phyloP scores from a whole-genome alignment of 2,888 invertebrate species.

The Archaeoteleia sp. region DNA sequence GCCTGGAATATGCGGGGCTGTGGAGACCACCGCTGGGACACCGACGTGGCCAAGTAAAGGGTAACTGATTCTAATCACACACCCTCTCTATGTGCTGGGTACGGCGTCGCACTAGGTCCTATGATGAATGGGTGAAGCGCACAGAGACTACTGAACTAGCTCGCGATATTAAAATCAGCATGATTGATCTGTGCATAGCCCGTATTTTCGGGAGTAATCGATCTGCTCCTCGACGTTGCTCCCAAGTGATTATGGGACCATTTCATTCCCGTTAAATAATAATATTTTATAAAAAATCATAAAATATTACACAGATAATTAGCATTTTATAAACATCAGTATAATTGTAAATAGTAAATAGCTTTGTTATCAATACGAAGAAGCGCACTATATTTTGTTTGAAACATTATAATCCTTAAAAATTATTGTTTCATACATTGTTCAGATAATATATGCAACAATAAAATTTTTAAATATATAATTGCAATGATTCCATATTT shows the following conservation, averaged over 20 bases:
- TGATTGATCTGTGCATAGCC: constrained; percentile 65
- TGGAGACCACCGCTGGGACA: constrained; percentile 61
- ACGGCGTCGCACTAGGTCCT: constrained; percentile 58
- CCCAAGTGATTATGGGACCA: constrained; percentile 32
- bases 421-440: no score
- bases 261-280: constrained; percentile 17
- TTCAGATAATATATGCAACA: no score
- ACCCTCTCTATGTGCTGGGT: constrained; percentile 61
- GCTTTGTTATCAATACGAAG: no score
- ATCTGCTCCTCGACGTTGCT: constrained; percentile 40
- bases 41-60: constrained; percentile 69
- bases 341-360: no score
- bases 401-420: no score
- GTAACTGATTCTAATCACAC: constrained; percentile 74
- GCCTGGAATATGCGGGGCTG: constrained; percentile 71
- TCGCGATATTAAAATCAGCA: constrained; percentile 69
- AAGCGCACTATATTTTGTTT: no score
- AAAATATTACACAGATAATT: no score
- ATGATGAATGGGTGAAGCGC: constrained; percentile 72
- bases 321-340: no score
- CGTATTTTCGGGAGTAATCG: constrained; percentile 50
- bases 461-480: no score
- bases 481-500: no score
- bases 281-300: not conserved
- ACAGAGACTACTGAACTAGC: constrained; percentile 68